These are phyloP conservation scores for Solenopsis fugax DNA, from an alignment of 1,140 invertebrate species.

Conservation along the genomic window DNA sequence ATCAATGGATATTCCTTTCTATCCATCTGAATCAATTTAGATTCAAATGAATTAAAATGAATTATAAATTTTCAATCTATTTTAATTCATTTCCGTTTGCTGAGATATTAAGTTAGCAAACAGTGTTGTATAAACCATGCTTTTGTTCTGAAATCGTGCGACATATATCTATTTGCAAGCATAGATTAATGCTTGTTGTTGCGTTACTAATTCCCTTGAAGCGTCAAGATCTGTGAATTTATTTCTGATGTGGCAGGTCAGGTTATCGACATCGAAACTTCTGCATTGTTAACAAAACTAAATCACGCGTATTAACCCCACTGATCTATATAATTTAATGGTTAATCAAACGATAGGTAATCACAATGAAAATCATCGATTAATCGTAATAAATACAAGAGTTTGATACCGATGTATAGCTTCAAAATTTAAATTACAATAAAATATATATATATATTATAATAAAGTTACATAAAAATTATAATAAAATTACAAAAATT, in stretches of 20 bases:
- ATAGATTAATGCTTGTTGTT: neutral
- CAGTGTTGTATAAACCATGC: conserved; percentile 2
- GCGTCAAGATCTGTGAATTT: conserved; percentile 9
- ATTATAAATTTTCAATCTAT: too few species aligned
- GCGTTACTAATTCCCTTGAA: neutral
- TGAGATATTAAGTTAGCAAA: neutral
- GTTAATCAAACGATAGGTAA: neutral
- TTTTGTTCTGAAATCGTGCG: neutral
- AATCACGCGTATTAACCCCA: neutral
- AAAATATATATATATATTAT: neutral
- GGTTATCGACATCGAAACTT: conserved; percentile 35
- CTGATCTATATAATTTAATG: neutral
- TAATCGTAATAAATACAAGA: too few species aligned
- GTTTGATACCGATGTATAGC: neutral
- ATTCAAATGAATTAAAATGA: too few species aligned
- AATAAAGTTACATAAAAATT: neutral
- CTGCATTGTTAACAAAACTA: neutral
- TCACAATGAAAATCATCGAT: neutral
- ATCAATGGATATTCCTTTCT: too few species aligned
- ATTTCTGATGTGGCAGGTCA: neutral
- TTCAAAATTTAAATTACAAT: neutral
- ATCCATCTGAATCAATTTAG: too few species aligned
- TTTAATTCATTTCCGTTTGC: too few species aligned
- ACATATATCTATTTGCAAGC: neutral
- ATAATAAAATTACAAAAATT: neutral